Evolutionary conservation across 2,888 invertebrate species (phyloP).

Genomic region (Polyommatus icarus): DNA sequence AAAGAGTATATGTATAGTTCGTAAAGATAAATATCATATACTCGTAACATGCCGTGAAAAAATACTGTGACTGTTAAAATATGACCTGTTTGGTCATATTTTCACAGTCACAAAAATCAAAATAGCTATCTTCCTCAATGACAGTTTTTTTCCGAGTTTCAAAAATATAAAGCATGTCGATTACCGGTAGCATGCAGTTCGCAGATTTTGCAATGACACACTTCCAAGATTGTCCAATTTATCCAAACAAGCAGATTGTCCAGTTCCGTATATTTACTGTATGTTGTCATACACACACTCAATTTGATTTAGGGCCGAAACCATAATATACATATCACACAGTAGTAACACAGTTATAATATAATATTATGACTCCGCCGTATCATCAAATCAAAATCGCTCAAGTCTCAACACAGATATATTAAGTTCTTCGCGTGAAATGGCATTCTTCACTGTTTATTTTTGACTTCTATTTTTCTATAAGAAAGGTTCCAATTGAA

Average conservation of each 20-base stretch:
- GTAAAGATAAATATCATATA: no score
- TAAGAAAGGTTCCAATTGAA: no score
- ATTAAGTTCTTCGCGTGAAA: background rate
- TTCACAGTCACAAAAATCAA: background rate
- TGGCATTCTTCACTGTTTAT: background rate
- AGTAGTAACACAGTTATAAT: no score
- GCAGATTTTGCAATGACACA: conserved; percentile 9
- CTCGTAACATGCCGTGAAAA: no score
- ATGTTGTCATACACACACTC: conserved; percentile 12
- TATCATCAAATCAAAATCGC: no score
- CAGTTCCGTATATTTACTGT: conserved; percentile 1
- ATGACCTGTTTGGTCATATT: background rate
- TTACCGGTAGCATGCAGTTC: background rate
- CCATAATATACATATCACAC: background rate
- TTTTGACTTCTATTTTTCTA: no score
- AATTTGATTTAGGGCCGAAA: conserved; percentile 15
- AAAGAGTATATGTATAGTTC: no score
- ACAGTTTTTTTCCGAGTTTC: background rate
- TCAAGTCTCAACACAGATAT: no score
- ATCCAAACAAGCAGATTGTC: background rate
- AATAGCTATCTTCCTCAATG: background rate
- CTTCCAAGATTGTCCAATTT: background rate
- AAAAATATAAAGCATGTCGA: background rate
- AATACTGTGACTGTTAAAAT: no score
- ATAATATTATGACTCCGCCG: no score